These are phyloP conservation scores for Cantharis lateralis DNA, from an alignment of 2,888 invertebrate genomes.

Conservation along the genomic window DNA sequence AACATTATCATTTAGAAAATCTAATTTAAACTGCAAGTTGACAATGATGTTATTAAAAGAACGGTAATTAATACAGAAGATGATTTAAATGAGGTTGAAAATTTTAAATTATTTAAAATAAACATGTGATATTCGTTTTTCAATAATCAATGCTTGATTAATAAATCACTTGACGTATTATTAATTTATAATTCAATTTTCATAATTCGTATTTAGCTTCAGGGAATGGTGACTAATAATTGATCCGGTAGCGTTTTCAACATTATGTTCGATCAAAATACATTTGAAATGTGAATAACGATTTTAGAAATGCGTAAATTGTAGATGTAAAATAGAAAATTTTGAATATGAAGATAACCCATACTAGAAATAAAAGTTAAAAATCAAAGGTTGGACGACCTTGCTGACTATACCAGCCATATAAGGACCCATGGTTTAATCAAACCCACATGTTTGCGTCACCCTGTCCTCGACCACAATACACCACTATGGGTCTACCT, in stretches of 20 bases:
- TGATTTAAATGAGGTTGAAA: not conserved
- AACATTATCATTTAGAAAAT: not conserved
- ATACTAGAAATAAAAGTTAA: not conserved
- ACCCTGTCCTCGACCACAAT: slow-evolving; percentile 39
- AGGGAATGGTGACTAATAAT: not conserved
- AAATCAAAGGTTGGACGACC: slow-evolving; percentile 33
- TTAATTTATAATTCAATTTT: not conserved
- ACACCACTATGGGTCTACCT: slow-evolving; percentile 7
- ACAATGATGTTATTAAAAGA: too few relatives aligned
- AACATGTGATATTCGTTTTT: not conserved
- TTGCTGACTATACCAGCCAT: slow-evolving; percentile 44
- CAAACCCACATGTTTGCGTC: slow-evolving; percentile 42
- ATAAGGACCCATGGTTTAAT: slow-evolving; percentile 44
- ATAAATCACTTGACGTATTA: not conserved
- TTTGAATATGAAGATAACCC: not conserved
- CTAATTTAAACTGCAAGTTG: not conserved
- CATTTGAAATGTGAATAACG: not conserved
- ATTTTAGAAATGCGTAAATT: not conserved
- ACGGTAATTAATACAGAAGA: not conserved
- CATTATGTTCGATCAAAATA: not conserved
- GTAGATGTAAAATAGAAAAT: not conserved
- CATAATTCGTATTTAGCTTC: not conserved
- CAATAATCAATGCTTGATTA: not conserved
- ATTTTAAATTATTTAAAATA: not conserved
- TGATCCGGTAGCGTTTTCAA: not conserved